A percentile compares a stretch with the other conserved stretches of the same genome.
phyloP scores from a whole-genome alignment of 2,888 invertebrate species.

The Oscheius sp. region DNA sequence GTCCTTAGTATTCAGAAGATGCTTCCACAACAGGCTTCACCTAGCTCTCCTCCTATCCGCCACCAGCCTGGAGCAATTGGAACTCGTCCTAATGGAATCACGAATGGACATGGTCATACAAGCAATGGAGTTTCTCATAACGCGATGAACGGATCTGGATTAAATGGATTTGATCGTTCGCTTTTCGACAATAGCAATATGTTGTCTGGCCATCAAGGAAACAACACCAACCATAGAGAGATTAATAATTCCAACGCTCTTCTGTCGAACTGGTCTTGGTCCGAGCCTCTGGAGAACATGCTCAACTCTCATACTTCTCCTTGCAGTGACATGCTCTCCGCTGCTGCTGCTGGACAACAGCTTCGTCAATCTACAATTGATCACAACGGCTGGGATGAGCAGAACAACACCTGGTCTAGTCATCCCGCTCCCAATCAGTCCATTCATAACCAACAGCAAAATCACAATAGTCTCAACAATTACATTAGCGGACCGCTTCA shows the following conservation, averaged over 20 bases:
- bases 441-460: conserved; percentile 6
- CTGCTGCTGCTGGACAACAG: neutral
- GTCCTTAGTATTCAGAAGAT: conserved; percentile 9
- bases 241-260: too few species aligned
- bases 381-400: conserved; percentile 32
- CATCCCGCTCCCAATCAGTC: neutral
- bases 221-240: too few species aligned
- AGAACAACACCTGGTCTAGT: conserved; percentile 27
- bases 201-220: too few species aligned
- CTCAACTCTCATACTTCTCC: neutral
- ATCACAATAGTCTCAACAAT: too few species aligned
- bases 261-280: conserved; percentile 31
- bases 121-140: too few species aligned
- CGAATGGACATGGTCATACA: too few species aligned
- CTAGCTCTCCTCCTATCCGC: conserved; percentile 30
- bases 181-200: too few species aligned
- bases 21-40: conserved; percentile 9
- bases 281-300: conserved; percentile 20
- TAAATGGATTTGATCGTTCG: too few species aligned
- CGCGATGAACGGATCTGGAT: too few species aligned
- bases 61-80: conserved; percentile 36
- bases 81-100: conserved; percentile 35
- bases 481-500: conserved; percentile 8
- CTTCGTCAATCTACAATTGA: conserved; percentile 14
- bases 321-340: conserved; percentile 4